These are phyloP conservation scores for Nomada ruficornis DNA, from an alignment of 2,888 invertebrate genomes.

Conservation along the genomic window DNA sequence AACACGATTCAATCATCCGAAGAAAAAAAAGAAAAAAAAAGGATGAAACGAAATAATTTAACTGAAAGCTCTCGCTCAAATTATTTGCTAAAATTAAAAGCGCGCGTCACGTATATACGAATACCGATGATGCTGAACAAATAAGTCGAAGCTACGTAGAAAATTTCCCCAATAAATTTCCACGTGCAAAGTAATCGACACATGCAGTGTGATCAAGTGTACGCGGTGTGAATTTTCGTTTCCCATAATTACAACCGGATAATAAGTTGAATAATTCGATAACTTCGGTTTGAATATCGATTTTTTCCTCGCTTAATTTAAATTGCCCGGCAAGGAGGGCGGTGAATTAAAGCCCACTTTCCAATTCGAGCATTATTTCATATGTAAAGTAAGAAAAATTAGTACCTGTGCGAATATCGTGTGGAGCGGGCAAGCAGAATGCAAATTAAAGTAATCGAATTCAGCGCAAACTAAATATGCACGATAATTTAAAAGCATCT, in stretches of 20 bases:
- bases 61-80: neutral
- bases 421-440: neutral
- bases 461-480: neutral
- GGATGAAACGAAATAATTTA: constrained; percentile 1
- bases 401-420: too few relatives aligned
- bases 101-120: neutral
- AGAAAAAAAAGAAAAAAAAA: neutral
- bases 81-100: neutral
- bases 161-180: neutral
- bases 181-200: neutral
- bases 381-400: constrained; percentile 1
- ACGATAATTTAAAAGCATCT: neutral
- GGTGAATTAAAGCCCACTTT: neutral
- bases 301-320: neutral
- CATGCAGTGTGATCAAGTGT: neutral
- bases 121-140: neutral
- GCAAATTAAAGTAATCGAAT: constrained; percentile 22
- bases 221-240: constrained; percentile 9
- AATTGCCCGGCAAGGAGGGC: neutral
- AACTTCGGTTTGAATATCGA: neutral
- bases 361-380: neutral
- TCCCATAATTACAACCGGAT: constrained; percentile 9
- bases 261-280: constrained; percentile 7
- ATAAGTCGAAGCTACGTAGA: neutral
- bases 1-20: neutral